Percentiles rank a stretch among this genome's conserved stretches.
These are phyloP conservation scores for Athetis lepigone DNA, from an alignment of 2,888 invertebrate genomes.

Conservation along the genomic window DNA sequence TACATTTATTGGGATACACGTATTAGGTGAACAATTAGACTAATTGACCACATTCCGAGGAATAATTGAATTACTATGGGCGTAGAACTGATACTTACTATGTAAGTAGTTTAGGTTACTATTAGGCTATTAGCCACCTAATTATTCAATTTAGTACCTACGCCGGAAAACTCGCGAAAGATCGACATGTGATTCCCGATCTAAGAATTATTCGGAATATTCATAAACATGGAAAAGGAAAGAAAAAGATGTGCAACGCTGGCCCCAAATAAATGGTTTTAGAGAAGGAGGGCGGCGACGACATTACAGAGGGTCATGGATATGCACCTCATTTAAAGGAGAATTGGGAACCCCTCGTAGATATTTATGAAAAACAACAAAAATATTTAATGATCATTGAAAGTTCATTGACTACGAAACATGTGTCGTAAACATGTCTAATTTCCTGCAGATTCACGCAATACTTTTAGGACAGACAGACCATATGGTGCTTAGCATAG, in stretches of 20 bases:
- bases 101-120: too few species aligned
- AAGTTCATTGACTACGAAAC: constrained; percentile 51
- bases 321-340: background rate
- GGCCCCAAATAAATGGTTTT: background rate
- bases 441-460: background rate
- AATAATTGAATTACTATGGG: constrained; percentile 19
- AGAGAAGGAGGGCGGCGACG: background rate
- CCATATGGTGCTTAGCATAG: constrained; percentile 9
- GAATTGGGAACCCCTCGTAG: background rate
- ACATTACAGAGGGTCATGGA: background rate
- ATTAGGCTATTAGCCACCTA: constrained; percentile 26
- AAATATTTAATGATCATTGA: constrained; percentile 24
- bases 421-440: constrained; percentile 35
- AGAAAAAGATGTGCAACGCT: background rate
- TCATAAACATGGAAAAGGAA: background rate
- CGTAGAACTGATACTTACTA: constrained; percentile 23
- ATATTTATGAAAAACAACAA: constrained; percentile 11
- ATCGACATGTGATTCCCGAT: background rate
- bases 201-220: background rate
- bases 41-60: constrained; percentile 17
- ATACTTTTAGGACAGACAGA: constrained; percentile 4
- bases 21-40: constrained; percentile 22
- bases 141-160: constrained; percentile 20
- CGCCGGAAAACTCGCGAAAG: background rate
- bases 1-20: constrained; percentile 1